Percentiles rank a stretch among this genome's conserved stretches.
These are phyloP conservation scores for Psephotus haematonotus DNA, from an alignment of 2,113 vertebrate genomes.

Conservation along the genomic window DNA sequence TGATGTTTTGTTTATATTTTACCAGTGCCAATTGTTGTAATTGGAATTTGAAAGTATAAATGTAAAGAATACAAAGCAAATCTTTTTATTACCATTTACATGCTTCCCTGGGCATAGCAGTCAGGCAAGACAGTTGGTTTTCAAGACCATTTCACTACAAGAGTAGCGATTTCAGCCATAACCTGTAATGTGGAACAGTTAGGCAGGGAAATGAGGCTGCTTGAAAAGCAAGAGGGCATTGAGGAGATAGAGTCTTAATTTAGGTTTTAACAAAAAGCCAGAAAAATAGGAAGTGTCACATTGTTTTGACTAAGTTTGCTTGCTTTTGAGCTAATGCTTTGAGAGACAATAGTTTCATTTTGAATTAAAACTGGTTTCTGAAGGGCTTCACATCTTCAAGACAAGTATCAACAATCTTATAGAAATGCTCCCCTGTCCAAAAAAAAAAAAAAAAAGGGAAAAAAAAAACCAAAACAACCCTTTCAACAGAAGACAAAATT, in stretches of 20 bases:
- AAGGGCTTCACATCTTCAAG: background rate
- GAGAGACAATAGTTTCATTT: background rate
- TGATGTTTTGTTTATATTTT: conserved; percentile 54
- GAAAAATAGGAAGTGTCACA: background rate
- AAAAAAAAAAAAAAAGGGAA: background rate
- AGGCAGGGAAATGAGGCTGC: background rate
- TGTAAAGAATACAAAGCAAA: conserved; percentile 61
- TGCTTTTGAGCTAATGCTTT: background rate
- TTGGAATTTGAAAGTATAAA: conserved; percentile 60
- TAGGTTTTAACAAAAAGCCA: background rate
- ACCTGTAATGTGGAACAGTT: background rate
- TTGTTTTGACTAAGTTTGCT: conserved; percentile 4
- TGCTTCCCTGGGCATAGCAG: conserved; percentile 59
- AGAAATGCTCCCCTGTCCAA: background rate
- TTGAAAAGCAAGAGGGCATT: background rate
- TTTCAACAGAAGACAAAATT: background rate
- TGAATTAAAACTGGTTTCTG: background rate
- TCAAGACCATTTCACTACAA: conserved; percentile 45
- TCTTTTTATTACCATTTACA: conserved; percentile 65
- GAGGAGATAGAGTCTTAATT: background rate
- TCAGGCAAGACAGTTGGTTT: conserved; percentile 41
- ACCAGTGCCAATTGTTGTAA: conserved; percentile 49
- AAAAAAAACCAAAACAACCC: background rate
- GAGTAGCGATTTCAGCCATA: conserved; percentile 7
- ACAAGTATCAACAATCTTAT: background rate